Base-by-base conservation (phyloP, 2,888 invertebrate species). In the Yponomeuta sedellus region DNA sequence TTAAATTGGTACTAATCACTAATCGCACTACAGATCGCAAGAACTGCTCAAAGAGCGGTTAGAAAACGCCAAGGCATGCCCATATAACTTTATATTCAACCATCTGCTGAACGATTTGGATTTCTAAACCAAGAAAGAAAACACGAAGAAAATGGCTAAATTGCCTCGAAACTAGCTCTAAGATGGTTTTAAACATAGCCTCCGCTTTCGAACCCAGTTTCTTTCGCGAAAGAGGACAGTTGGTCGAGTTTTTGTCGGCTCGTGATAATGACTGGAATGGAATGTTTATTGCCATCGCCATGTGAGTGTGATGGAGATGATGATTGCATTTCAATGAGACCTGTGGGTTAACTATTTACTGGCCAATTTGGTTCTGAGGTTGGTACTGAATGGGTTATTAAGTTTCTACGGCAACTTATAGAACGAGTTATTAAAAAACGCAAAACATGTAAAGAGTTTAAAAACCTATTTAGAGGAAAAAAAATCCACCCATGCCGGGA, bases 151-250 rank as follows among this genome's bases (percentile, higher is more conserved):
- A 52, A 52, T 52, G 44, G 44, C 44, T 52, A 52, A 52, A 52
- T 52, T 52, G 16, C 44, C 12, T 12, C 16, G 44, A 16, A 52
- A 52, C 44, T 52, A 52, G 44, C 16, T 12, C 16, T 12, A 16
- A 52, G 16, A 12, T 16, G 16, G 44, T 52, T 52, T 52, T 4
- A 52, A 52, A 52, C 44, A 3, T 16, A 52, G 16, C 1, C 44
- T 12, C 44, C 12, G 16, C 44, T 52, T 52, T 52, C 44, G 16
- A 52, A 4, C 34, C 34, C 3, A 52, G 44, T 52, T 52, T 52
- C 44, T 52, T 52, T 52, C 44, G 44, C 44, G 12, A 52, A 52
- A 52, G 44, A 52, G 44, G 44, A 52, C 44, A 52, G 44, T 52
- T 52, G 44, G 44, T 0, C 16, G 16, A 52, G 44, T 52, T 52